phyloP scores from a whole-genome alignment of 2,797 vertebrate species.

The Eupleurogrammus muticus region DNA sequence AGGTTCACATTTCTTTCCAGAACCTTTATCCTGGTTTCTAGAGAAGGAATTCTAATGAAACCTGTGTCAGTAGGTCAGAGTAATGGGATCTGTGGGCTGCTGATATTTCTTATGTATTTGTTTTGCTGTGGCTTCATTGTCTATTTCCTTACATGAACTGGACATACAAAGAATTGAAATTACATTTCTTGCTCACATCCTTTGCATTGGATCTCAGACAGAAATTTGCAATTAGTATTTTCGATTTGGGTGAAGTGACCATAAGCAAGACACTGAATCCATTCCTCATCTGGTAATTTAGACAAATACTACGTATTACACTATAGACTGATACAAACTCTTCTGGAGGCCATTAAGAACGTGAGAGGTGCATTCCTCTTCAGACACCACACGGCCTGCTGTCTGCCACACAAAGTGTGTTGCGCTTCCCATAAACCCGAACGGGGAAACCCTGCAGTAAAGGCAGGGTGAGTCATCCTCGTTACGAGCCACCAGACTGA shows the following conservation, averaged over 20 bases:
- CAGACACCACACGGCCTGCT: conserved; percentile 18
- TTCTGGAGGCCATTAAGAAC: conserved; percentile 9
- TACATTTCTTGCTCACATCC: no score
- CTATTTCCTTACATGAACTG: no score
- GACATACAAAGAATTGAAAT: no score
- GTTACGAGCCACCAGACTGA: conserved; percentile 56
- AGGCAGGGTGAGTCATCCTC: conserved; percentile 71
- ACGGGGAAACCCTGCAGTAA: conserved; percentile 73
- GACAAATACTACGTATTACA: conserved; percentile 38
- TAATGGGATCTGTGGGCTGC: no score
- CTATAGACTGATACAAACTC: conserved; percentile 20
- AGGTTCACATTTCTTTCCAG: not conserved
- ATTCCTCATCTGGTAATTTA: conserved; percentile 33
- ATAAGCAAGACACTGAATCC: conserved; percentile 22
- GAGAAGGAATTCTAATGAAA: not conserved
- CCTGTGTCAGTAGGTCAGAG: no score
- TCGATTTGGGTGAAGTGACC: conserved; percentile 6
- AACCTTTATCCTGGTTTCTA: not conserved
- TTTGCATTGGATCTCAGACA: not conserved
- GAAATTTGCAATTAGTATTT: conserved; percentile 3
- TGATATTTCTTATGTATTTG: no score
- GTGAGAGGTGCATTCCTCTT: conserved; percentile 26
- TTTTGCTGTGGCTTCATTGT: not conserved
- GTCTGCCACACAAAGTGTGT: conserved; percentile 44
- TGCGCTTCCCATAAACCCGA: conserved; percentile 52